Percentiles rank a stretch among this genome's conserved stretches.
These are phyloP conservation scores for Rhynchonycteris naso DNA, from an alignment of 2,797 vertebrate species.

Conservation along the genomic window DNA sequence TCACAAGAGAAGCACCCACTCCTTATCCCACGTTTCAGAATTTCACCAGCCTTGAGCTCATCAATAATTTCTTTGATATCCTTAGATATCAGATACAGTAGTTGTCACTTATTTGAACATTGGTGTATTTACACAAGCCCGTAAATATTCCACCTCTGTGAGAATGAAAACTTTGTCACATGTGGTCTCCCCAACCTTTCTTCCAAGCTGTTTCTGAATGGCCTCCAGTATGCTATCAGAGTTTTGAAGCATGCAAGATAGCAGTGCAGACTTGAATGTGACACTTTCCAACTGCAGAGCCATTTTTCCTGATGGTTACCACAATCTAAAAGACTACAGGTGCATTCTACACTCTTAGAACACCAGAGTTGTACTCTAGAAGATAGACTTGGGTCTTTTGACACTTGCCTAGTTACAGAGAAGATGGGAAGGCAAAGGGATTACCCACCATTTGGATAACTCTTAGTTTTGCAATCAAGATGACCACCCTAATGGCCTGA, in stretches of 20 bases:
- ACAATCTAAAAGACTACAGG: background rate
- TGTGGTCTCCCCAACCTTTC: constrained; percentile 94
- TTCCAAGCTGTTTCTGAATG: constrained; percentile 87
- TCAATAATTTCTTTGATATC: background rate
- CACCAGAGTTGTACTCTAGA: background rate
- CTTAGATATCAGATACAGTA: constrained; percentile 87
- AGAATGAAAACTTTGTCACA: constrained; percentile 96
- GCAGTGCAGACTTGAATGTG: background rate
- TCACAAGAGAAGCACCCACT: background rate
- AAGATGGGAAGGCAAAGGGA: background rate
- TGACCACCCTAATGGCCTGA: too few species aligned
- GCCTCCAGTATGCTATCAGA: background rate
- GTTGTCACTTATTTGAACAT: constrained; percentile 99
- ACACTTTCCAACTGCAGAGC: background rate
- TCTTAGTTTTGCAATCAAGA: background rate
- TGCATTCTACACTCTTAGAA: background rate
- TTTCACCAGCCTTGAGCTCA: background rate
- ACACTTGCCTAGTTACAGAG: background rate
- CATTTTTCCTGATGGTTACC: background rate
- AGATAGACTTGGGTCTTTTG: background rate
- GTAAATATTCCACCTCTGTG: constrained; percentile 97
- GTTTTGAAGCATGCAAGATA: background rate
- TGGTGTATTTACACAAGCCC: constrained; percentile 97
- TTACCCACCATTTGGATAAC: background rate
- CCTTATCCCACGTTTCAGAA: background rate